phyloP scores from a whole-genome alignment of 2,113 vertebrate species.

The Okapia johnstoni region DNA sequence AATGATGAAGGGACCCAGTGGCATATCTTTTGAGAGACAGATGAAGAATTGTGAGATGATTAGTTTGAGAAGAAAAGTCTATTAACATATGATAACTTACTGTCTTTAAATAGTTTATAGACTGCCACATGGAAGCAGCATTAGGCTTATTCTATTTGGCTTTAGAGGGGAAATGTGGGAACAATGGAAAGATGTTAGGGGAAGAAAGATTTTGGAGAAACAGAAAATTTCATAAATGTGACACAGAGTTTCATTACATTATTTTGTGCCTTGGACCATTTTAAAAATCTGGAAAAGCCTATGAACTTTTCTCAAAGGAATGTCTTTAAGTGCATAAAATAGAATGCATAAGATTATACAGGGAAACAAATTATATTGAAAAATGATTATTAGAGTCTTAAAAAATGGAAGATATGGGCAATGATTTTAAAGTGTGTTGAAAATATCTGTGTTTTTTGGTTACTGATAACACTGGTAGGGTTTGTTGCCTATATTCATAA shows the following conservation, averaged over 20 bases:
- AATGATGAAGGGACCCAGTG: background rate
- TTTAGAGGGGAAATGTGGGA: background rate
- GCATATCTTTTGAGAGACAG: background rate
- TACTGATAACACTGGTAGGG: background rate
- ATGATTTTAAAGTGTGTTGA: background rate
- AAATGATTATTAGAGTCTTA: background rate
- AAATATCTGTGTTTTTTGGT: background rate
- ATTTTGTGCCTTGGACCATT: background rate
- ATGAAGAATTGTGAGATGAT: slow-evolving; percentile 8
- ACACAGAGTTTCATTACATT: background rate
- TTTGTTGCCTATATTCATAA: background rate
- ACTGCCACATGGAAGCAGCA: background rate
- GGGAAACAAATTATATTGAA: background rate
- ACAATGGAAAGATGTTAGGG: background rate
- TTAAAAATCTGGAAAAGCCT: background rate
- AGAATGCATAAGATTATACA: background rate
- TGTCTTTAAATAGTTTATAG: background rate
- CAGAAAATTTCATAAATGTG: background rate
- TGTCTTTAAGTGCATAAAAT: background rate
- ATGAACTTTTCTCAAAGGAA: background rate
- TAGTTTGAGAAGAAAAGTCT: background rate
- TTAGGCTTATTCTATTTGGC: background rate
- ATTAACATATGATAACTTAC: background rate
- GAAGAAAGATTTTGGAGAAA: slow-evolving; percentile 10
- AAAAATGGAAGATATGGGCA: background rate